Percentiles rank a stretch among this genome's conserved stretches.
These are phyloP conservation scores for Ondatra zibethicus DNA, from an alignment of 2,113 vertebrate species.

Conservation along the genomic window DNA sequence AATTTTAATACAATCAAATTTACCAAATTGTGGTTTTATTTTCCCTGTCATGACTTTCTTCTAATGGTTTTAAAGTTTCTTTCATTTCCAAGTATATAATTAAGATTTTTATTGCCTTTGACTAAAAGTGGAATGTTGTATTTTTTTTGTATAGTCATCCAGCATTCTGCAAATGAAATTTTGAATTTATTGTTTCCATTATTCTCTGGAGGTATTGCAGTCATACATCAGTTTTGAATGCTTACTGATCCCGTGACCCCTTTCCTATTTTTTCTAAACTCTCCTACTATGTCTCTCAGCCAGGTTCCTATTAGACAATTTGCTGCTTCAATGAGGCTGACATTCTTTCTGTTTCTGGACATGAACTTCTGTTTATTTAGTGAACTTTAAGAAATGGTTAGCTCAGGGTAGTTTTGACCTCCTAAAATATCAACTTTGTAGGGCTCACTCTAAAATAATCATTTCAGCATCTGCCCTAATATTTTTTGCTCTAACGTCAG, in stretches of 20 bases:
- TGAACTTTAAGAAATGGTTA: background rate
- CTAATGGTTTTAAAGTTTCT: background rate
- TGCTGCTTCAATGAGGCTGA: background rate
- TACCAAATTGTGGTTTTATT: background rate
- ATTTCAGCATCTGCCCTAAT: background rate
- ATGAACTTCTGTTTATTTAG: background rate
- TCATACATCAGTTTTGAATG: background rate
- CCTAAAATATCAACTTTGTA: background rate
- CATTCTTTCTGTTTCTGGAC: background rate
- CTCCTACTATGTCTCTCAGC: background rate
- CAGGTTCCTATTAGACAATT: background rate
- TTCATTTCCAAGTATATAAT: constrained; percentile 9
- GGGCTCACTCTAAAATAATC: background rate
- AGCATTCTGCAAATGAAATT: background rate
- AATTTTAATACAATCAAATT: constrained; percentile 27
- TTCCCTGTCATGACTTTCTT: background rate
- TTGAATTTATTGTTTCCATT: constrained; percentile 10
- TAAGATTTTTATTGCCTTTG: background rate
- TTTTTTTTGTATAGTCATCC: background rate
- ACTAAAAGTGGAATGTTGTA: background rate
- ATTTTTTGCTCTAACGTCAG: background rate
- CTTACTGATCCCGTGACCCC: background rate
- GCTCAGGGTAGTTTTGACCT: background rate
- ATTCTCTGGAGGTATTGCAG: background rate
- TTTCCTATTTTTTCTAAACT: background rate